Evolutionary conservation across 1,140 invertebrate genomes (phyloP).

Genomic region (Phenacoccus solenopsis): DNA sequence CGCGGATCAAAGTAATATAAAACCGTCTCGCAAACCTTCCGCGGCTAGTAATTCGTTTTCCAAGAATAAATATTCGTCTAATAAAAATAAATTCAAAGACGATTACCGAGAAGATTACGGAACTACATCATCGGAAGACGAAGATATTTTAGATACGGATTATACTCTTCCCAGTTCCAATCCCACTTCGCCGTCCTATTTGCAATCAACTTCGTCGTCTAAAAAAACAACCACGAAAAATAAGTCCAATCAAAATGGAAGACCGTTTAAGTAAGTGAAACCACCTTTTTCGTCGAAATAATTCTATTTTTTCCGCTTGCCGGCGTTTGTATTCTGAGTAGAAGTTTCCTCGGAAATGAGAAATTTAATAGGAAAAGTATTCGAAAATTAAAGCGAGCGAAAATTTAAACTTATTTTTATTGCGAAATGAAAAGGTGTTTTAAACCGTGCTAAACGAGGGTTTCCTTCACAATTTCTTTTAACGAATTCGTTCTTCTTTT

Average conservation of each 20-base stretch:
- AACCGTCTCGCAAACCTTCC: conserved; percentile 40
- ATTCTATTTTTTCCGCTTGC: not conserved
- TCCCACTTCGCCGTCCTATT: conserved; percentile 17
- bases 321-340: not conserved
- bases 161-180: not conserved
- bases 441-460: not conserved
- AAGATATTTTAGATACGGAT: conserved; percentile 10
- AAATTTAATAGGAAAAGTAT: not conserved
- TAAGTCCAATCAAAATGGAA: conserved; percentile 11
- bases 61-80: conserved; percentile 20
- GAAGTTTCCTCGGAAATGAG: not conserved
- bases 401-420: conserved; percentile 3
- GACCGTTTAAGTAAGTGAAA: conserved; percentile 11
- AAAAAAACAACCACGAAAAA: conserved; percentile 19
- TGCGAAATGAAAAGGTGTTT: not conserved
- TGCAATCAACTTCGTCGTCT: conserved; percentile 10
- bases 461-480: not conserved
- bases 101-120: conserved; percentile 18
- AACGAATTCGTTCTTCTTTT: not conserved
- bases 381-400: conserved; percentile 1
- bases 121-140: conserved; percentile 8
- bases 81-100: conserved; percentile 21
- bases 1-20: not conserved
- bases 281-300: not conserved
- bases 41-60: not conserved